Base-by-base conservation (phyloP, 2,888 invertebrate genomes). In the Epinotia bilunana region DNA sequence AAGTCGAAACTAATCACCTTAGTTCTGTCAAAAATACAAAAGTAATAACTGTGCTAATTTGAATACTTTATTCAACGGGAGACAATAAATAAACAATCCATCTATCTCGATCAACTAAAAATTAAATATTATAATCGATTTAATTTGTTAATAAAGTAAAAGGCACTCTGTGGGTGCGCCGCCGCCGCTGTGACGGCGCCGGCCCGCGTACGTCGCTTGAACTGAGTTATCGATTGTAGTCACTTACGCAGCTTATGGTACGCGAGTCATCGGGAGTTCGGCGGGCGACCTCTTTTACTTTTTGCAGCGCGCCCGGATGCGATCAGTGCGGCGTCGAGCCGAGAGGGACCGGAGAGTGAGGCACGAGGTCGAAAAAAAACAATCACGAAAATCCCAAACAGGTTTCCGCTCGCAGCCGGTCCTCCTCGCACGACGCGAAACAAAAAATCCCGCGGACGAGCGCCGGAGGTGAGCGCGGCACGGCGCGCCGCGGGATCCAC, bases 21-120 rank as follows among this genome's bases (percentile, higher is more conserved):
- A 91, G 91, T 83, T 93, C 87, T 92, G 93, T 93, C 93, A 91
- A 91, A 75, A 92, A 90, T 92, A 92, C 90, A 91, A 91, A 92
- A 91, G 88, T 90, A 91, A 91, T 91, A 93, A 93, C 91, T 89
- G 90, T 90, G 93, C 91, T 93, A 90, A 92, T 90, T 92, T 91
- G 91, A 93, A 92, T 91, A 90, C 87, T 79, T 84, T 87, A 93
- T 92, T 92, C 92, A 92, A 92, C 89, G 88, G 86, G 87, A 89
- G 89, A 91, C 90, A 93, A 93, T 93, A 93, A 94, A 94, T 94
- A 93, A 94, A 93, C 91, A 92, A 91, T 90, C 86, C 88, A 89
- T 92, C 92, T 91, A 92, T 93, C 83, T 92, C 88, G 91, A 90
- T 91, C 83, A 93, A 93, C 92, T 93, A 93, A 92, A 91, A 90